Evolutionary conservation across 2,797 vertebrate genomes (phyloP), one percentile per base, ranked within the genome.

Genomic region (Schizopygopsis malacanthus): DNA sequence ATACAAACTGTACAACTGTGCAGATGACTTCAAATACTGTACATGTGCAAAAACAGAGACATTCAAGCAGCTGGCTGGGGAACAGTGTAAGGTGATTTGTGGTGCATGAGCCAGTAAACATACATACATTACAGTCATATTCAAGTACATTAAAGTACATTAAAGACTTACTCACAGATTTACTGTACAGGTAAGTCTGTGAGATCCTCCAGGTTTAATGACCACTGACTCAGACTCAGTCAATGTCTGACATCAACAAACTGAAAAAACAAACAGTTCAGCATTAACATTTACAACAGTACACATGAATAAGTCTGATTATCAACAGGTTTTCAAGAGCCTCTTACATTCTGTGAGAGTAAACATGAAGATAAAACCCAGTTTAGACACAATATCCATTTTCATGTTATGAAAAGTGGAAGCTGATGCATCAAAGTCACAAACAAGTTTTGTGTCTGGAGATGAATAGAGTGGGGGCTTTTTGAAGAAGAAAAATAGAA

Each of bases 191-290:
- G 33, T 71, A 54, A 89, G 70, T 63, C 54, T 79, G 16, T 81
- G 78, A 85, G 86, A 37, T 73, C 86, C 83, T 83, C 83, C 88
- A 82, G 86, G 87, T 82, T 88, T 86, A 56, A 90, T 41, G 56
- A 78, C 11, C 85, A 89, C 43, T 22, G 85, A 41, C 10, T 86
- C 75, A 86, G 65, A 82, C 65, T 92, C 75, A 12, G 88, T 91
- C 72, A 93, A 63, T 78, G 89, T 91, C 82, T 86, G 84, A 84
- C 88, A 20, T 70, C 61, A 59, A 15, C 79, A 84, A n/a, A 67
- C 83, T 88, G 67, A 50, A 69, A 84, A 37, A 37, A 28, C 12
- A 20, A 80, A 25, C 54, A 37, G 63, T 81, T 81, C 6, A 52
- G 39, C 28, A 39, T 81, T 52, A 52, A 16, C 25, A 69, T 81